Evolutionary conservation across 2,888 invertebrate species (phyloP), one percentile per base, ranked within the genome.

Genomic region (Synergus itoensis): DNA sequence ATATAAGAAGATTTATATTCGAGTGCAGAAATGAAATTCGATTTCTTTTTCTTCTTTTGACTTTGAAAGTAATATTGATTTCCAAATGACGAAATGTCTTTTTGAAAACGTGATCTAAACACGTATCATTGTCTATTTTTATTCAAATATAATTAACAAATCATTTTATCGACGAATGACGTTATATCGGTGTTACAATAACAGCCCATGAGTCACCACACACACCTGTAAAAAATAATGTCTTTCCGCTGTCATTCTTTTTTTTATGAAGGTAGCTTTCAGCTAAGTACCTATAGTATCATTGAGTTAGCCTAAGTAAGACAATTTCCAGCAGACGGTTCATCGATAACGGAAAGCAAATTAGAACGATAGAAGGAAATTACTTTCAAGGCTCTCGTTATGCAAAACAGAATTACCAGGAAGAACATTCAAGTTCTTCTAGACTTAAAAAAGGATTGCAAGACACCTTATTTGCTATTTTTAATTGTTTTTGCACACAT

Each of bases 141-240:
- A 67, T 67, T 67, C 67, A 43, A 67, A 67, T 67, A 67, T 45
- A 45, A 67, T 67, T 67, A 45, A 43, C 45, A 21, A 67, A 67
- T 43, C 14, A 67, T 67, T 67, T 45, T 21, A 67, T 21, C 45
- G 45, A 45, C 2, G 43, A 43, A 21, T 67, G 45, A 67, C 43
- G 43, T 67, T 67, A 67, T 67, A 67, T 67, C 21, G 21, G 45
- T 16, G 7, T 67, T 67, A 45, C 67, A 67, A 67, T 67, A 67
- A 67, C 43, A 67, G 7, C 12, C 16, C 14, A 67, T 67, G 67
- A 45, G 21, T 45, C 18, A 67, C 14, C 28, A 4, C 5, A 67
- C 11, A 67, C 14, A 45, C 53, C 53, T 53, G 53, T n/a, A 53
- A 53, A 53, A 53, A 53, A 53, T 53, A 53, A n/a, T n/a, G 8